These are phyloP conservation scores for Darevskia mixta DNA, from an alignment of 2,797 vertebrate genomes.

Conservation along the genomic window DNA sequence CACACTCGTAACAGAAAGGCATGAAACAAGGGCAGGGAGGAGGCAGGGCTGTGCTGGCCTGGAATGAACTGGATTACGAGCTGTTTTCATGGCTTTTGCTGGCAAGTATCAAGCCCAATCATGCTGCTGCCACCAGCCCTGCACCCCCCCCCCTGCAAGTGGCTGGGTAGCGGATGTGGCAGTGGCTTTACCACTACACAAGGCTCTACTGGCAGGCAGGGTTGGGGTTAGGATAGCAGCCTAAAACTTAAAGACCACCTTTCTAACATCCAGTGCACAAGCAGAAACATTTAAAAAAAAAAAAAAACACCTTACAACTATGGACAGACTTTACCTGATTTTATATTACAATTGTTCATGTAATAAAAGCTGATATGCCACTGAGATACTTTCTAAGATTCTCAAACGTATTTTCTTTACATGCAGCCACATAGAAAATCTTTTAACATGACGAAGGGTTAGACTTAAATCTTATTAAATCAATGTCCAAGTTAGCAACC, in stretches of 20 bases:
- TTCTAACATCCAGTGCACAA: background rate
- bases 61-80: too few species aligned
- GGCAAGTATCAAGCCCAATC: too few species aligned
- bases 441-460: slow-evolving; percentile 32
- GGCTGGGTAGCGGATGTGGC: too few species aligned
- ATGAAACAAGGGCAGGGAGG: too few species aligned
- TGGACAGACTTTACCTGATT: background rate
- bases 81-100: too few species aligned
- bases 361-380: background rate
- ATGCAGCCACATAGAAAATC: background rate
- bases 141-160: too few species aligned
- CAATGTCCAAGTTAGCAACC: background rate
- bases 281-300: background rate
- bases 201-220: too few species aligned
- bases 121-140: too few species aligned
- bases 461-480: slow-evolving; percentile 49
- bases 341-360: background rate
- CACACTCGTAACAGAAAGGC: too few species aligned
- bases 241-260: background rate
- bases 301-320: background rate
- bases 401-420: background rate
- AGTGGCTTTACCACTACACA: too few species aligned
- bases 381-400: background rate
- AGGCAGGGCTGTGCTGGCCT: too few species aligned
- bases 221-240: too few species aligned